Conservation (phyloP, 2,888 invertebrate genomes). For the Pristionchus arcanus region DNA sequence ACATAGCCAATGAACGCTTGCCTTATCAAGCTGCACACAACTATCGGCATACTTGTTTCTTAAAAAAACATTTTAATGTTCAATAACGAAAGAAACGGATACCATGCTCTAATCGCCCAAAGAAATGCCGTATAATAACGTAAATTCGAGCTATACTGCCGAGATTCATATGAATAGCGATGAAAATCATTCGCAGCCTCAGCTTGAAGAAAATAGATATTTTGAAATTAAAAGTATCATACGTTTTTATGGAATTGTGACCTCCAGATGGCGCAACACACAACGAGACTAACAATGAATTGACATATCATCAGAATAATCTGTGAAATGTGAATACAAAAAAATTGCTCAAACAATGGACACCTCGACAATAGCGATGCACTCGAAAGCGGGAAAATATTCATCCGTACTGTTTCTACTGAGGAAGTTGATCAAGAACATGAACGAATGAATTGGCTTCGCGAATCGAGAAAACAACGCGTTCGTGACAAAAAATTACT, state of each 20-base stretch:
- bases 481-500: no score
- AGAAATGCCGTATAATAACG: neutral
- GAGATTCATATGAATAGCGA: neutral
- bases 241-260: neutral
- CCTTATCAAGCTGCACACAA: neutral
- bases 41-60: neutral
- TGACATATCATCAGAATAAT: neutral
- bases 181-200: neutral
- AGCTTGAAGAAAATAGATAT: neutral
- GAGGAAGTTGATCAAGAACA: neutral
- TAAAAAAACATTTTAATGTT: neutral
- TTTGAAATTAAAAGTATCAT: neutral
- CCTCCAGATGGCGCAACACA: neutral
- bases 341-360: no score
- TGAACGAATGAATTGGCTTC: neutral
- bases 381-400: neutral
- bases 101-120: neutral
- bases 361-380: neutral
- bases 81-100: no score
- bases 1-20: neutral
- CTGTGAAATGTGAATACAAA: neutral
- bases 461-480: no score
- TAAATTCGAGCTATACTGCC: neutral
- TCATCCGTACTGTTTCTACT: neutral
- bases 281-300: neutral